Evolutionary conservation across 2,797 vertebrate species (phyloP).

Genomic region (Nannoperca australis): DNA sequence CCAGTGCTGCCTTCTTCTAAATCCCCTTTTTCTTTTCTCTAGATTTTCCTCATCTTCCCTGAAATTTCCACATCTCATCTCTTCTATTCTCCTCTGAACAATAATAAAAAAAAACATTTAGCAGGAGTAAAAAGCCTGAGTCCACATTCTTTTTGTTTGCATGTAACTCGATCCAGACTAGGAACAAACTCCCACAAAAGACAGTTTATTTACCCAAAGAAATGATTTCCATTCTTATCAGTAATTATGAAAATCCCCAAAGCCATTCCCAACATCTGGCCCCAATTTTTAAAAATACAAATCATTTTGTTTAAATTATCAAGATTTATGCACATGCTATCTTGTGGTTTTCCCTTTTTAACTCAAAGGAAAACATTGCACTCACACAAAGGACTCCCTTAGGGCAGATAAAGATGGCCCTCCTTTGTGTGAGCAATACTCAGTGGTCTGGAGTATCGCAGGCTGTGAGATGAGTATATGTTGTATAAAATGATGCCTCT

Average conservation of each 20-base stretch:
- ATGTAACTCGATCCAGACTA: conserved; percentile 51
- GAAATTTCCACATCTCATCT: not conserved
- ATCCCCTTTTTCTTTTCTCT: conserved; percentile 3
- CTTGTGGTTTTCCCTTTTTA: conserved; percentile 57
- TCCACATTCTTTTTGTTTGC: conserved; percentile 48
- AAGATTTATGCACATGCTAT: conserved; percentile 61
- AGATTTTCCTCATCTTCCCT: conserved; percentile 1
- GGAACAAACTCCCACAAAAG: conserved; percentile 53
- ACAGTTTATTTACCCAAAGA: conserved; percentile 65
- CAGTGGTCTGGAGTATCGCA: conserved; percentile 33
- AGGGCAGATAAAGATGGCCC: conserved; percentile 62
- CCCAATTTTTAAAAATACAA: conserved; percentile 39
- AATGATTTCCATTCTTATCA: conserved; percentile 68
- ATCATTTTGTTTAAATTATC: conserved; percentile 69
- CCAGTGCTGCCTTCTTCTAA: conserved; percentile 5
- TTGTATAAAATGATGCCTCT: conserved; percentile 23
- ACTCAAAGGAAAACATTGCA: conserved; percentile 64
- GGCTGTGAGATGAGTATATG: conserved; percentile 14
- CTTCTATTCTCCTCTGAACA: not conserved
- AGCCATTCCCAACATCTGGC: conserved; percentile 54
- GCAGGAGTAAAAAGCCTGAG: conserved; percentile 35
- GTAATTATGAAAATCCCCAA: conserved; percentile 71
- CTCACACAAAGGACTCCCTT: conserved; percentile 62
- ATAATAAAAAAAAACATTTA: conserved; percentile 22
- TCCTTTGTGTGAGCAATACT: conserved; percentile 64